phyloP scores from a whole-genome alignment of 2,113 vertebrate genomes.

The Setophaga petechia region DNA sequence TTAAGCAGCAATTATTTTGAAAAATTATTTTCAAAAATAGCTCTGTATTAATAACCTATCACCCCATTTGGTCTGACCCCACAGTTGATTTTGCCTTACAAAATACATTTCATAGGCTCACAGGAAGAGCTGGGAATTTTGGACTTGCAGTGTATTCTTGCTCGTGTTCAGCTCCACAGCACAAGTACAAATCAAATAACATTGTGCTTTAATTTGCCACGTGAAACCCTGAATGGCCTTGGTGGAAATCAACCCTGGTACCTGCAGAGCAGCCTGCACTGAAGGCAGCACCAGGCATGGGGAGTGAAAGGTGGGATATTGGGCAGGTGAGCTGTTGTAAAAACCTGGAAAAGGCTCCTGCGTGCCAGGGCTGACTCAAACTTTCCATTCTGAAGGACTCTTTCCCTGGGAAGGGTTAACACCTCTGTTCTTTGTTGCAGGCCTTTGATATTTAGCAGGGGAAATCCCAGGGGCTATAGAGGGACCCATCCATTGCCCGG shows the following conservation, averaged over 20 bases:
- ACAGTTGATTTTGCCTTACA: background rate
- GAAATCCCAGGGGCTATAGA: constrained; percentile 42
- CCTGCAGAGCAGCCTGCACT: background rate
- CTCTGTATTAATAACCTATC: background rate
- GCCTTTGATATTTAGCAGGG: constrained; percentile 50
- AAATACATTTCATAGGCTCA: background rate
- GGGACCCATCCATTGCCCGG: background rate
- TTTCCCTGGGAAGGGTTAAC: constrained; percentile 20
- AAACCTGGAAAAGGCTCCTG: background rate
- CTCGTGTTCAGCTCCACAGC: background rate
- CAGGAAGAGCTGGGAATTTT: background rate
- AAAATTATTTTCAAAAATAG: background rate
- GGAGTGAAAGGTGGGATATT: background rate
- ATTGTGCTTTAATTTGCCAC: accelerated
- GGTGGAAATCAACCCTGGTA: background rate
- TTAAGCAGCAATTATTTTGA: background rate
- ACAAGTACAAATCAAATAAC: background rate
- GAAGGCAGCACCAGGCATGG: background rate
- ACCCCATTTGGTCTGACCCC: background rate
- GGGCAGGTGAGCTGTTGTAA: background rate
- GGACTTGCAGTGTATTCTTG: background rate
- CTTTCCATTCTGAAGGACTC: constrained; percentile 36
- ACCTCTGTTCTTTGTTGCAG: background rate
- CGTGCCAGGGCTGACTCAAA: background rate
- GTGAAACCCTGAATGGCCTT: background rate